Evolutionary conservation across 1,140 invertebrate species (phyloP).

Genomic region (Streblospio benedicti): DNA sequence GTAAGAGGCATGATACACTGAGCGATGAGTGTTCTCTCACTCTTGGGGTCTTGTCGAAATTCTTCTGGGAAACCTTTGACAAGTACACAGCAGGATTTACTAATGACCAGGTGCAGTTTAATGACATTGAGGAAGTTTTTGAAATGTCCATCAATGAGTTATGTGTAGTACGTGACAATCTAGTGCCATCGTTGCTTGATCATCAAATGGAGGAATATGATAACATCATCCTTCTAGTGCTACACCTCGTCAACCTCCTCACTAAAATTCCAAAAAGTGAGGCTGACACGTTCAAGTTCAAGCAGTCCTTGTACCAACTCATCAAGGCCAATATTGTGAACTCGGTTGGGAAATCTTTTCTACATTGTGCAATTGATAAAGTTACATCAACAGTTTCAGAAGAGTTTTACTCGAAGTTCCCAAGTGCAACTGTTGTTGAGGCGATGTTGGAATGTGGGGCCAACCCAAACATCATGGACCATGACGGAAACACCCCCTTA

Average conservation of each 20-base stretch:
- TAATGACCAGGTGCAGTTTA: background rate
- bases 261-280: background rate
- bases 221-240: background rate
- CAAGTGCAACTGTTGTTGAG: background rate
- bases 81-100: conserved; percentile 1
- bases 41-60: conserved; percentile 11
- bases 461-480: background rate
- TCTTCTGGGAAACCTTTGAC: conserved; percentile 12
- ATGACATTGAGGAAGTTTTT: conserved; percentile 1
- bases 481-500: background rate
- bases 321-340: background rate
- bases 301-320: background rate
- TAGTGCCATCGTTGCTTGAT: too few relatives aligned
- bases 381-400: background rate
- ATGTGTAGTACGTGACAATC: too few relatives aligned
- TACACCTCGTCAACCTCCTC: conserved; percentile 7
- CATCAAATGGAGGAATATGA: too few relatives aligned
- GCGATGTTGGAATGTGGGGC: background rate
- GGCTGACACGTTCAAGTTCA: background rate
- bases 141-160: background rate
- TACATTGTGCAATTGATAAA: conserved; percentile 4
- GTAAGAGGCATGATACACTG: background rate
- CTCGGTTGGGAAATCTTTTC: background rate
- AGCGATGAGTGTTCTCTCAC: conserved; percentile 11
- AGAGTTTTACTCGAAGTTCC: conserved; percentile 1